A percentile compares a stretch with the other conserved stretches of the same genome.
Evolutionary conservation across 2,797 vertebrate genomes (phyloP).

Genomic region (Danio choprae): DNA sequence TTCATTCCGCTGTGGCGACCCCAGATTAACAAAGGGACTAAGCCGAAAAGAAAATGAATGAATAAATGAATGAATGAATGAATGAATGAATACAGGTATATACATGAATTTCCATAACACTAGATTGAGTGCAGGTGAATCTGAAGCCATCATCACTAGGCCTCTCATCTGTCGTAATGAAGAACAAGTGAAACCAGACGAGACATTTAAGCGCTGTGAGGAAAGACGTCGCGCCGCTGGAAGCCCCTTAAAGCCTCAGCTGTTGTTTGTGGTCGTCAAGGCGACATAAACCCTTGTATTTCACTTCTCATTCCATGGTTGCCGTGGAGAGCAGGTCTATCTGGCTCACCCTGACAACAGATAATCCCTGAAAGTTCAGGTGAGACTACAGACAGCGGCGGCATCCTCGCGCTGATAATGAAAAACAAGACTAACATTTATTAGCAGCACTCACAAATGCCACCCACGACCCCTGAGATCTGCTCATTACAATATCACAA

Average conservation of each 20-base stretch:
- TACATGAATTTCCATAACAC: no score
- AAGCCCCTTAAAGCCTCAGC: slow-evolving; percentile 44
- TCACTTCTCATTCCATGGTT: slow-evolving; percentile 58
- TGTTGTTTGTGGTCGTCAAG: slow-evolving; percentile 53
- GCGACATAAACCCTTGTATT: slow-evolving; percentile 52
- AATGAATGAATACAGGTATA: no score
- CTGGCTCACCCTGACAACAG: slow-evolving; percentile 48
- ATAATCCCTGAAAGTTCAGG: slow-evolving; percentile 55
- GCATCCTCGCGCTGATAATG: slow-evolving; percentile 57
- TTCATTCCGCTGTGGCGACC: no score
- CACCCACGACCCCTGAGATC: slow-evolving; percentile 36
- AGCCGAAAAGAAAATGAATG: no score
- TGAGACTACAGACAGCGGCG: slow-evolving; percentile 33
- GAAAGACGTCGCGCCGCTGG: slow-evolving; percentile 8
- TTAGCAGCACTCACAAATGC: slow-evolving; percentile 51
- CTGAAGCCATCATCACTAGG: slow-evolving; percentile 9
- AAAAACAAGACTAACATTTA: slow-evolving; percentile 56
- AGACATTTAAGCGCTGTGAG: slow-evolving; percentile 44
- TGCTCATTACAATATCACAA: neutral
- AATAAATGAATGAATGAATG: no score
- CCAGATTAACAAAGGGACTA: no score
- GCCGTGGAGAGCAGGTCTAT: slow-evolving; percentile 49
- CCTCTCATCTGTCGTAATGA: slow-evolving; percentile 48
- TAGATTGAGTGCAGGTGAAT: neutral
- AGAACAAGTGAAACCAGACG: slow-evolving; percentile 42